Evolutionary conservation across 2,888 invertebrate species (phyloP).

Genomic region (Strigamia crassipes): DNA sequence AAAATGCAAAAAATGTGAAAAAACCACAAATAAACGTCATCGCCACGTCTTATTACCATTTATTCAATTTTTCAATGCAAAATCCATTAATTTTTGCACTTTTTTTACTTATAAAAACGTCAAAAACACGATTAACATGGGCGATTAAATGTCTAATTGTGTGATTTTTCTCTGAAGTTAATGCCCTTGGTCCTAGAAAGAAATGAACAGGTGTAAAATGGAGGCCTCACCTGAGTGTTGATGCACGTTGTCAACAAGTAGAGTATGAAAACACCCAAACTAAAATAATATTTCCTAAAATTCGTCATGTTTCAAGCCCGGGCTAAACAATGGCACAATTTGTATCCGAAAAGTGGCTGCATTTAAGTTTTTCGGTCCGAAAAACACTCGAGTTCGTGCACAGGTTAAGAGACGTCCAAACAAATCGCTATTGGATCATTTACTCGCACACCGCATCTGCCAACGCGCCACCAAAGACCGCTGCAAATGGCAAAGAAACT

Average conservation of each 20-base stretch:
- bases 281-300: background rate
- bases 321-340: background rate
- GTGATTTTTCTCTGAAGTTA: background rate
- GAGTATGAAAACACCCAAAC: slow-evolving; percentile 10
- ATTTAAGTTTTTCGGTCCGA: background rate
- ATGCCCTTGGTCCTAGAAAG: background rate
- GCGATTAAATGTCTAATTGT: no score
- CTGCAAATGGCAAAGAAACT: slow-evolving; percentile 31
- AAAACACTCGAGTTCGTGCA: background rate
- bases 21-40: background rate
- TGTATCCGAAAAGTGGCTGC: background rate
- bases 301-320: background rate
- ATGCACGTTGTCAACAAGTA: background rate
- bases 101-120: background rate
- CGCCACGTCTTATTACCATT: no score
- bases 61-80: no score
- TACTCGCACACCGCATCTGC: slow-evolving; percentile 28
- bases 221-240: background rate
- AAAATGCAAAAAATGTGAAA: no score
- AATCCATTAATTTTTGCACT: no score
- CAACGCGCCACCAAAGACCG: slow-evolving; percentile 20
- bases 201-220: background rate
- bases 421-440: background rate
- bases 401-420: background rate
- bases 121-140: background rate